Conservation (phyloP, 2,888 invertebrate species). For the Tryphoninae sp. region DNA sequence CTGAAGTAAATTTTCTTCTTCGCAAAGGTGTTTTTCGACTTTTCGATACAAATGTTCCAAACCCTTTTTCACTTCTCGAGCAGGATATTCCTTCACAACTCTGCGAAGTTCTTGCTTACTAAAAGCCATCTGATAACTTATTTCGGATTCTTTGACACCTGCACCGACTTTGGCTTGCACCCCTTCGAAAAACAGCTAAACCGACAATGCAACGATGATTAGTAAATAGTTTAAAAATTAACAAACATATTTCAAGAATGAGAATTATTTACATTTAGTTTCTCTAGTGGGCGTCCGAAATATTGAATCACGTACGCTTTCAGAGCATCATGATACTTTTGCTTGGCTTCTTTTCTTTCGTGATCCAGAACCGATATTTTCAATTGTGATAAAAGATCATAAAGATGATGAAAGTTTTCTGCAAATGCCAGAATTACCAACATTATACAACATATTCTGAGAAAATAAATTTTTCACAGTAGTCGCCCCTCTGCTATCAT, state of each 20-base stretch:
- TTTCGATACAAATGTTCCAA: slow-evolving; percentile 96
- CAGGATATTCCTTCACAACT: slow-evolving; percentile 97
- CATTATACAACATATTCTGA: not conserved
- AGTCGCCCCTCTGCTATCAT: not conserved
- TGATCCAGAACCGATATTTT: slow-evolving; percentile 94
- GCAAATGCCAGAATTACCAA: slow-evolving; percentile 73
- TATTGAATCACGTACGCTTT: slow-evolving; percentile 96
- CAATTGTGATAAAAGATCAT: slow-evolving; percentile 91
- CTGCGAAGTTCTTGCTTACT: slow-evolving; percentile 98
- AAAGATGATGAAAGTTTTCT: slow-evolving; percentile 98
- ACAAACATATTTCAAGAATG: too few species aligned
- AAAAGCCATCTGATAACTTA: slow-evolving; percentile 98
- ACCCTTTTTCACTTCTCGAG: slow-evolving; percentile 95
- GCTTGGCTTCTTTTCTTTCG: slow-evolving; percentile 94
- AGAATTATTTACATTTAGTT: slow-evolving; percentile 88
- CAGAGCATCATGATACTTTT: slow-evolving; percentile 94
- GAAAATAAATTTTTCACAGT: too few species aligned
- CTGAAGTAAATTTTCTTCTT: slow-evolving; percentile 95
- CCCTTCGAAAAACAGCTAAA: slow-evolving; percentile 97
- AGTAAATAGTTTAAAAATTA: too few species aligned
- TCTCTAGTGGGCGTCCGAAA: slow-evolving; percentile 96
- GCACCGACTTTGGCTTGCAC: slow-evolving; percentile 95
- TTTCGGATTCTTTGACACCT: slow-evolving; percentile 98
- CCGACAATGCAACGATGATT: slow-evolving; percentile 59
- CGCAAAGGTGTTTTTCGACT: slow-evolving; percentile 98